These are phyloP conservation scores for Nephila pilipes DNA, from an alignment of 1,140 invertebrate species.

Conservation along the genomic window DNA sequence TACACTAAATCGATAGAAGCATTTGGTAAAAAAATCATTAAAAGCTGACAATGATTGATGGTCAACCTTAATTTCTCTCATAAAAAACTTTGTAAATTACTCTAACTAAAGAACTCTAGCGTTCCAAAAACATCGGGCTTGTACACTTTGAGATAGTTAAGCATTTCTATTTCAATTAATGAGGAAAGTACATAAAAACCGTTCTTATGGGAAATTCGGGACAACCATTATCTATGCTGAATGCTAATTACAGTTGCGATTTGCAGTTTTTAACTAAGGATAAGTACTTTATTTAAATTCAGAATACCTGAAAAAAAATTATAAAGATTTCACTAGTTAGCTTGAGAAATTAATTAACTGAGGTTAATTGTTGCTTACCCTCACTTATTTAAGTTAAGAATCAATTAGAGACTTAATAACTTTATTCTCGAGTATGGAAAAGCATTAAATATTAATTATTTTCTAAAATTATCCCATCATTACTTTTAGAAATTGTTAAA, in stretches of 20 bases:
- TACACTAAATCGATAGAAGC: too few relatives aligned
- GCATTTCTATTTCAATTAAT: constrained; percentile 4
- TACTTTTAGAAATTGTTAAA: too few relatives aligned
- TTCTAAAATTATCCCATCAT: too few relatives aligned
- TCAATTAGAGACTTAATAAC: too few relatives aligned
- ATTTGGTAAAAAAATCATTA: too few relatives aligned
- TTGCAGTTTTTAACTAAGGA: not conserved
- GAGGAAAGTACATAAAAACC: not conserved
- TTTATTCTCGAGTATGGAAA: too few relatives aligned
- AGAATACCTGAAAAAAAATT: not conserved
- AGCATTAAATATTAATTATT: too few relatives aligned
- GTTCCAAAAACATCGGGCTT: not conserved
- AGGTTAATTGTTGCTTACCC: too few relatives aligned
- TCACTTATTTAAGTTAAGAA: too few relatives aligned
- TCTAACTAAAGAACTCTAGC: not conserved
- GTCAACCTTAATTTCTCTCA: not conserved
- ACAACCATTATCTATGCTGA: not conserved
- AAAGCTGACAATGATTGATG: not conserved
- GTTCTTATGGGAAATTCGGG: not conserved
- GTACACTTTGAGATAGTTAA: not conserved
- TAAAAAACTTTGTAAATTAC: not conserved
- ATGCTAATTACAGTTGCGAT: not conserved
- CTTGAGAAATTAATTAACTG: too few relatives aligned
- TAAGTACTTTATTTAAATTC: not conserved
- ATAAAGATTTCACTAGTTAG: too few relatives aligned